A percentile compares a stretch with the other conserved stretches of the same genome.
phyloP scores from a whole-genome alignment of 2,888 invertebrate species.

The Spicauda simplicius region DNA sequence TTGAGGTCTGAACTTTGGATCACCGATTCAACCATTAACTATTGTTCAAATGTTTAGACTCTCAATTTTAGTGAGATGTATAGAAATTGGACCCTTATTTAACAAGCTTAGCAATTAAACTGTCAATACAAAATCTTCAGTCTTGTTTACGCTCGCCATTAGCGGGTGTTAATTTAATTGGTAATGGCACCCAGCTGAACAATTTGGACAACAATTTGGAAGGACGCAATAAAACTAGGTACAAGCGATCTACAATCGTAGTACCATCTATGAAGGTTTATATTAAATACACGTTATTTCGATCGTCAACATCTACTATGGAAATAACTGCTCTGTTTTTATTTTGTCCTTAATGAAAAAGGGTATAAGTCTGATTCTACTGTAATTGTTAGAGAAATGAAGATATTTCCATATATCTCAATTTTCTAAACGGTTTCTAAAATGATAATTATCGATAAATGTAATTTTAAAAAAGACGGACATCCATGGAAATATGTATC shows the following conservation, averaged over 20 bases:
- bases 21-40: no score
- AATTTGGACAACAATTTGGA: background rate
- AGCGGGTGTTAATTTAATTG: constrained; percentile 33
- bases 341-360: no score
- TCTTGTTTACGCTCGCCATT: constrained; percentile 30
- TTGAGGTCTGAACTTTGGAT: no score
- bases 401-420: no score
- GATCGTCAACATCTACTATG: no score
- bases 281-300: background rate
- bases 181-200: constrained; percentile 33
- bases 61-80: background rate
- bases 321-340: no score
- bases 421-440: no score
- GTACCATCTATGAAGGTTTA: background rate
- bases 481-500: no score
- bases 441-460: no score
- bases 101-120: background rate
- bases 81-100: constrained; percentile 1
- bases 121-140: constrained; percentile 30
- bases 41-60: background rate
- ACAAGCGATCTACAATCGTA: constrained; percentile 2
- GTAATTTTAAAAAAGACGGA: no score
- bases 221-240: background rate
- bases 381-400: no score
- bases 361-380: no score